Percentiles rank a stretch among this genome's conserved stretches.
phyloP scores from a whole-genome alignment of 2,113 vertebrate genomes.

The Larimichthys crocea region DNA sequence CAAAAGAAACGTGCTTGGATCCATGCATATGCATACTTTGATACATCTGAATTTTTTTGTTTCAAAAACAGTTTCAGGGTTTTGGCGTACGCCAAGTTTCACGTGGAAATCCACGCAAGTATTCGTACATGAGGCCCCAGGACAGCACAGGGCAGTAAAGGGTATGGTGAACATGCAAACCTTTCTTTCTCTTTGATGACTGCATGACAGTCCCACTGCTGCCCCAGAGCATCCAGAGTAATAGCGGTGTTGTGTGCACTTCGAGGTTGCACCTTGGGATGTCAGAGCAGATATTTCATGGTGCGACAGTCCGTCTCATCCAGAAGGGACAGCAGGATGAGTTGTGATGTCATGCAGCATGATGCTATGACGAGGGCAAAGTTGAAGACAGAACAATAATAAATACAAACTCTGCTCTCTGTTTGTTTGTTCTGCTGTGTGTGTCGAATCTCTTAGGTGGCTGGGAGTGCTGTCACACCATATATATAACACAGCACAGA shows the following conservation, averaged over 20 bases:
- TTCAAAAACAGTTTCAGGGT: too few relatives aligned
- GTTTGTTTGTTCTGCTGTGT: too few relatives aligned
- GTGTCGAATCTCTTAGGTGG: too few relatives aligned
- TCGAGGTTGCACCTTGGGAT: conserved; percentile 8
- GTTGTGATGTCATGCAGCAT: neutral
- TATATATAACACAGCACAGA: too few relatives aligned
- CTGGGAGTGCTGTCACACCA: too few relatives aligned
- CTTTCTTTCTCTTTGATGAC: neutral
- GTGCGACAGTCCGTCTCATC: neutral
- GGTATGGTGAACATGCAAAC: too few relatives aligned
- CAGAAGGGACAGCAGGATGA: conserved; percentile 5
- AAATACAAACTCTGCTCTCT: too few relatives aligned
- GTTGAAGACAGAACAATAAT: neutral
- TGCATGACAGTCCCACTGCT: neutral
- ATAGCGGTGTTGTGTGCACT: neutral
- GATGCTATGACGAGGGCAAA: neutral
- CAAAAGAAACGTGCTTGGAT: too few relatives aligned
- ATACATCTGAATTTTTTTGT: too few relatives aligned
- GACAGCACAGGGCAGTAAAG: neutral
- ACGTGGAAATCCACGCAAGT: too few relatives aligned
- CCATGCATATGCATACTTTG: too few relatives aligned
- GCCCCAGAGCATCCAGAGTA: neutral
- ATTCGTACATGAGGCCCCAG: neutral
- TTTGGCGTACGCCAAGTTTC: too few relatives aligned
- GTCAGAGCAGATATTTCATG: conserved; percentile 15